Conservation (phyloP, 2,888 invertebrate genomes). For the Tanaodytes sp. region DNA sequence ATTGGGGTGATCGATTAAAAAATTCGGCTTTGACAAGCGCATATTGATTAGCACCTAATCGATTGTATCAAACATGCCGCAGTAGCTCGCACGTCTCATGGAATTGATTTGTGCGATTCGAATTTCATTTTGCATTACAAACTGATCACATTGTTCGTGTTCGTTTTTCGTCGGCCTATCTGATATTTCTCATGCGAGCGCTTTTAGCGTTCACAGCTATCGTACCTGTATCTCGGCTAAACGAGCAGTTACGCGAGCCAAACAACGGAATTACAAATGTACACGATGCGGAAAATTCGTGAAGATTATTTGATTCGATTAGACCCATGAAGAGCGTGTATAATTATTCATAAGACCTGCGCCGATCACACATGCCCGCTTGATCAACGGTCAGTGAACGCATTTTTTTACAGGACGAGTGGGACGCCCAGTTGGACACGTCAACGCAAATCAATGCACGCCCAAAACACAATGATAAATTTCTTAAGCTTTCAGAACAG, state of each 20-base stretch:
- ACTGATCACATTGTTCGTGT: constrained; percentile 52
- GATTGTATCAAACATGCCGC: constrained; percentile 37
- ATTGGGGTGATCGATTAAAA: constrained; percentile 25
- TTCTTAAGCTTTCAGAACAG: constrained; percentile 36
- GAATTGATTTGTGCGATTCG: constrained; percentile 36
- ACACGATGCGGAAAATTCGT: constrained; percentile 37
- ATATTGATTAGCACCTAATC: constrained; percentile 50
- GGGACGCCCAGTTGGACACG: constrained; percentile 59
- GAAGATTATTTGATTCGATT: constrained; percentile 49
- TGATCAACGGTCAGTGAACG: constrained; percentile 50
- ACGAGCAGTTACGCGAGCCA: constrained; percentile 14
- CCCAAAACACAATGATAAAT: constrained; percentile 56
- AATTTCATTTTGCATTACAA: constrained; percentile 52
- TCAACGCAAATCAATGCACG: constrained; percentile 57
- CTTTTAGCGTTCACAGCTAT: constrained; percentile 13
- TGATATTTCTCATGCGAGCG: constrained; percentile 7
- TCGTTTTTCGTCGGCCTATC: constrained; percentile 37
- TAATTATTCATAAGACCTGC: constrained; percentile 51
- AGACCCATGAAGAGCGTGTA: constrained; percentile 32
- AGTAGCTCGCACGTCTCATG: constrained; percentile 30
- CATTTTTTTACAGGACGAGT: constrained; percentile 26
- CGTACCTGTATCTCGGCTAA: constrained; percentile 7
- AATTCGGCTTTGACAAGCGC: constrained; percentile 16
- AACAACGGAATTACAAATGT: constrained; percentile 29
- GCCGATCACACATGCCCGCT: constrained; percentile 43